Evolutionary conservation across 2,113 vertebrate species (phyloP).

Genomic region (Felis chaus): DNA sequence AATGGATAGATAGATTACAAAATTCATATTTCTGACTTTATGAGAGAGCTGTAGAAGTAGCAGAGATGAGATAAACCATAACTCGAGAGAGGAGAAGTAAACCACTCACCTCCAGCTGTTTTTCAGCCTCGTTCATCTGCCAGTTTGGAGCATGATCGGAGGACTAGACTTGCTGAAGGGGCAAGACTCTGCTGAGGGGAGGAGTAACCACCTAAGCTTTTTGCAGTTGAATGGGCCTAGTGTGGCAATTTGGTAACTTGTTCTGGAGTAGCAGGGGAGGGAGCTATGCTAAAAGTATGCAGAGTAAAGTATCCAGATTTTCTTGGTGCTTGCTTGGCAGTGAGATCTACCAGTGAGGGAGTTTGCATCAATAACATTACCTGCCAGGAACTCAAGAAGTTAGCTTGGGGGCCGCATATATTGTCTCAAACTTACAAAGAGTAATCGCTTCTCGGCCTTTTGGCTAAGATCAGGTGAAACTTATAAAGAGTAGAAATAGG

Average conservation of each 20-base stretch:
- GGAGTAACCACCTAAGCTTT: not conserved
- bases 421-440: not conserved
- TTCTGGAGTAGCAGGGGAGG: not conserved
- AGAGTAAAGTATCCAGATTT: not conserved
- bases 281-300: not conserved
- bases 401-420: not conserved
- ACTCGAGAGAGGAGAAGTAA: not conserved
- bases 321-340: not conserved
- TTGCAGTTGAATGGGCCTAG: not conserved
- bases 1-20: not conserved
- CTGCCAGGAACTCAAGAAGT: not conserved
- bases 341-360: not conserved
- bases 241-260: not conserved
- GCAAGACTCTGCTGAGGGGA: not conserved
- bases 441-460: not conserved
- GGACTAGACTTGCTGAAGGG: not conserved
- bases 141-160: fast-evolving
- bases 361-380: not conserved
- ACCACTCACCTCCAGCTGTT: not conserved
- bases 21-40: not conserved
- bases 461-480: too few species aligned
- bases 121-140: not conserved
- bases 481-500: not conserved
- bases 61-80: not conserved
- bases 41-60: not conserved